Conservation (phyloP, 2,113 vertebrate genomes). For the Petromus typicus region DNA sequence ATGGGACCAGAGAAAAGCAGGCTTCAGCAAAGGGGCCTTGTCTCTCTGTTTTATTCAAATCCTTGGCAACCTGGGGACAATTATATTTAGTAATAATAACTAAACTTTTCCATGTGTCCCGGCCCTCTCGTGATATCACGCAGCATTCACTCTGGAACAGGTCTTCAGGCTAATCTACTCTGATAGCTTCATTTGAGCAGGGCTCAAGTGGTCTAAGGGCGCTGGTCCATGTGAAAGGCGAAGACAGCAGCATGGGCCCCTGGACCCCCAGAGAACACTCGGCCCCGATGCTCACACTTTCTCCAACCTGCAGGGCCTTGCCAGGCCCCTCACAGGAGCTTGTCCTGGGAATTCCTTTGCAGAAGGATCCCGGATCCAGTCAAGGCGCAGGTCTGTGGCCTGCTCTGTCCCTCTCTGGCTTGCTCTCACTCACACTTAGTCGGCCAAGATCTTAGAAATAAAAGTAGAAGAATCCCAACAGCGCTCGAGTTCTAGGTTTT, state of each 20-base stretch:
- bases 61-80: slow-evolving; percentile 71
- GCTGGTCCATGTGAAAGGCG: background rate
- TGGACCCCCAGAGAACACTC: too few species aligned
- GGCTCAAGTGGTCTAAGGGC: background rate
- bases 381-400: background rate
- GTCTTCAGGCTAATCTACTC: slow-evolving; percentile 50
- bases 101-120: slow-evolving; percentile 77
- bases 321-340: background rate
- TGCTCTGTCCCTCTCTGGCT: background rate
- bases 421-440: background rate
- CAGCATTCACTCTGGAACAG: slow-evolving; percentile 45
- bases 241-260: too few species aligned
- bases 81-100: slow-evolving; percentile 80
- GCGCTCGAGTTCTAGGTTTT: background rate
- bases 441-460: background rate
- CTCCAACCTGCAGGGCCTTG: rapidly evolving
- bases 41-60: slow-evolving; percentile 59
- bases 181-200: slow-evolving; percentile 67
- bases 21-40: background rate
- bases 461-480: background rate
- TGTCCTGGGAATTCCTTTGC: background rate
- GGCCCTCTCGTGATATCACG: slow-evolving; percentile 14
- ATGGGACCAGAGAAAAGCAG: background rate
- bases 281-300: too few species aligned
- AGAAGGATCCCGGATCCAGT: background rate